Percentiles rank a stretch among this genome's conserved stretches.
Evolutionary conservation across 2,888 invertebrate species (phyloP).

Genomic region (Apoda limacodes): DNA sequence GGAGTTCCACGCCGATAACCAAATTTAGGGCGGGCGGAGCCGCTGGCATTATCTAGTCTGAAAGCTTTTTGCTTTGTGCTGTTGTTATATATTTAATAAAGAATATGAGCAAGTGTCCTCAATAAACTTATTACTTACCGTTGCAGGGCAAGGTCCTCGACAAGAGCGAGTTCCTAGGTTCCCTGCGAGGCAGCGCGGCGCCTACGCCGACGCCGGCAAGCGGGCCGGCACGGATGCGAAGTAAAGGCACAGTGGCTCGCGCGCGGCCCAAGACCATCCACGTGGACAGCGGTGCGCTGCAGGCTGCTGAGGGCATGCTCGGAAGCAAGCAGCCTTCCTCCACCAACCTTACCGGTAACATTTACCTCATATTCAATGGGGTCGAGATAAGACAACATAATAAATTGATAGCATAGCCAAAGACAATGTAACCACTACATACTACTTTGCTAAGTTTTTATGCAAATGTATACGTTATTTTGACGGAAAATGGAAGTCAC

Average conservation of each 20-base stretch:
- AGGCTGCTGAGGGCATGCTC: slow-evolving; percentile 81
- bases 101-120: no score
- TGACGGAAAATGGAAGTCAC: no score
- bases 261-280: slow-evolving; percentile 93
- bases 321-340: slow-evolving; percentile 84
- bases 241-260: slow-evolving; percentile 71
- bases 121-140: background rate
- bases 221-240: slow-evolving; percentile 46
- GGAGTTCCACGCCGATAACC: no score
- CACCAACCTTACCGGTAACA: slow-evolving; percentile 87
- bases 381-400: no score
- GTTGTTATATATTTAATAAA: no score
- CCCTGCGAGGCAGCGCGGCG: slow-evolving; percentile 26
- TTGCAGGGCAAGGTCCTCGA: slow-evolving; percentile 83
- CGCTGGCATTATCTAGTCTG: no score
- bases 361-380: no score
- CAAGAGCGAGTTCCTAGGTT: slow-evolving; percentile 63
- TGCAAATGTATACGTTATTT: no score
- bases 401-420: background rate
- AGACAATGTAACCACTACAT: background rate
- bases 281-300: slow-evolving; percentile 84
- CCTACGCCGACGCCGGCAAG: slow-evolving; percentile 60
- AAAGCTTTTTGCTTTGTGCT: no score
- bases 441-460: no score
- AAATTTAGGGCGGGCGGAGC: no score